Percentiles rank a stretch among this genome's conserved stretches.
These are phyloP conservation scores for Leucania comma DNA, from an alignment of 2,888 invertebrate species.

Conservation along the genomic window DNA sequence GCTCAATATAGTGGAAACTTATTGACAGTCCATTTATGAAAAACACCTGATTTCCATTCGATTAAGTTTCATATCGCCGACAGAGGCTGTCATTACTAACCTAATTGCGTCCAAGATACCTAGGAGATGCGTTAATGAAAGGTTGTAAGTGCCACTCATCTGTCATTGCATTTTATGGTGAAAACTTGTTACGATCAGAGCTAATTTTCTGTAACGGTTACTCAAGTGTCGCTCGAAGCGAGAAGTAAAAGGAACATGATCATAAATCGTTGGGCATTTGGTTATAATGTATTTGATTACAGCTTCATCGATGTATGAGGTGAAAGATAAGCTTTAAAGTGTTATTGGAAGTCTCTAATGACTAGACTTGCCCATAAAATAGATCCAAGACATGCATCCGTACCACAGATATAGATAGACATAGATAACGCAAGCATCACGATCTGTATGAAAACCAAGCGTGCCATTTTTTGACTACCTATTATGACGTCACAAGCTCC, in stretches of 20 bases:
- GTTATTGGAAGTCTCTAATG: neutral
- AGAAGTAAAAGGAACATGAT: constrained; percentile 22
- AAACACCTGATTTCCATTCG: constrained; percentile 74
- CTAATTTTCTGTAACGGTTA: constrained; percentile 25
- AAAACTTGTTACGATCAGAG: constrained; percentile 11
- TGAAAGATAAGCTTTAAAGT: neutral
- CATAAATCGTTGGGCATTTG: constrained; percentile 25
- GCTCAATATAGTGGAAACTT: neutral
- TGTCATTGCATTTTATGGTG: constrained; percentile 47
- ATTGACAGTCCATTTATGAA: constrained; percentile 60
- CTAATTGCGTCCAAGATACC: constrained; percentile 57
- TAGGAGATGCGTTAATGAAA: constrained; percentile 35
- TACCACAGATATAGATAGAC: no score
- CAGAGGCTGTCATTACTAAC: constrained; percentile 69
- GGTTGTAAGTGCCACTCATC: constrained; percentile 28
- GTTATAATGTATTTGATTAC: constrained; percentile 31
- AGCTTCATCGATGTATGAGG: constrained; percentile 3
- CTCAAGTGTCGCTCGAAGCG: constrained; percentile 34
- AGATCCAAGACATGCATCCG: no score
- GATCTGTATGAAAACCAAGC: no score
- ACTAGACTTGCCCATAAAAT: neutral
- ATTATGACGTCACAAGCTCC: no score
- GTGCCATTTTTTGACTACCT: no score
- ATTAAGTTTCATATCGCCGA: constrained; percentile 71
- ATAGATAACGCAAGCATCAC: no score